Evolutionary conservation across 2,113 vertebrate genomes (phyloP).

Genomic region (Takifugu flavidus): DNA sequence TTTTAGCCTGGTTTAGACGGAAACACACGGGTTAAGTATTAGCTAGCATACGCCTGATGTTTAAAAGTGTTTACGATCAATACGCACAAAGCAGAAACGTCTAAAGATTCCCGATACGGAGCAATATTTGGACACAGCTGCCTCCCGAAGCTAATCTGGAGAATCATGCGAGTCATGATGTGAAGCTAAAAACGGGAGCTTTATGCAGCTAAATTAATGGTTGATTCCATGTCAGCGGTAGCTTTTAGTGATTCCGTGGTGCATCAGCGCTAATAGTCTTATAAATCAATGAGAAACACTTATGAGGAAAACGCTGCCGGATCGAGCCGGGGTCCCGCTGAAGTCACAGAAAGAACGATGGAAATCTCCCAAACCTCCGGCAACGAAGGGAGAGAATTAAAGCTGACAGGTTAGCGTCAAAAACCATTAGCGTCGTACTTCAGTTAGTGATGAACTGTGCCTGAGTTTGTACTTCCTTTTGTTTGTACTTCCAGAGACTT

Average conservation of each 20-base stretch:
- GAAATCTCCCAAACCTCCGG: no score
- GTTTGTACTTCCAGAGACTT: no score
- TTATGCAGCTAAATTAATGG: constrained; percentile 18
- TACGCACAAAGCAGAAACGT: no score
- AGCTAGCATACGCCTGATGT: no score
- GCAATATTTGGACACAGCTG: no score
- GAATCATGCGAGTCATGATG: constrained; percentile 16
- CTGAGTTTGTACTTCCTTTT: no score
- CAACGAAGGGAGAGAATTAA: no score
- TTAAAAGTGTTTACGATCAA: no score
- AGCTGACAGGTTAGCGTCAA: no score
- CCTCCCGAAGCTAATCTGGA: background rate
- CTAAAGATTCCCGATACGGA: no score
- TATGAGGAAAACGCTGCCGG: constrained; percentile 13
- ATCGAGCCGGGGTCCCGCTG: background rate
- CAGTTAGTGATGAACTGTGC: no score
- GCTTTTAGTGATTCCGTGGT: constrained; percentile 29
- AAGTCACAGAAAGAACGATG: background rate
- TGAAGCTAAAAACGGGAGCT: constrained; percentile 13
- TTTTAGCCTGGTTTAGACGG: background rate
- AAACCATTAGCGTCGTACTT: no score
- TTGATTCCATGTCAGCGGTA: constrained; percentile 14
- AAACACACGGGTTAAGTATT: background rate
- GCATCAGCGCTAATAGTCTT: constrained; percentile 26
- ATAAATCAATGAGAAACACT: constrained; percentile 56